Base-by-base conservation (phyloP, 2,888 invertebrate genomes). In the Erebia epiphron region DNA sequence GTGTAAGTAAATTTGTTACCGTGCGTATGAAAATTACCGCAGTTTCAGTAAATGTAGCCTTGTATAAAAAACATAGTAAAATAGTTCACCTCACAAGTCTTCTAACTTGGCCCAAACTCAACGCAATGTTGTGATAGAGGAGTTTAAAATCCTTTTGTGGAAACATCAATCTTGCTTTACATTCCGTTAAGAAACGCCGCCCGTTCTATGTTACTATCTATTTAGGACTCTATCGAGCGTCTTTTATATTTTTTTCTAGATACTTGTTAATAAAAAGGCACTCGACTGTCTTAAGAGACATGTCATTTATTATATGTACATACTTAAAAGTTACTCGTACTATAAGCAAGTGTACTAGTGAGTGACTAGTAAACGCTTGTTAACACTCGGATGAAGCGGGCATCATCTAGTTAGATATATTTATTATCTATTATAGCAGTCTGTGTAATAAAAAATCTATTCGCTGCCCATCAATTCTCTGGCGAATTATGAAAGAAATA, bases 91-190 rank as follows among this genome's bases (percentile, higher is more conserved):
- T 16, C 9, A 4, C 9, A 21, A 16, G 50, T 52, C 54, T 57
- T 41, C 7, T 63, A 13, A 76, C 77, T 79, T 82, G 76, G 63
- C 70, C 80, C 75, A 79, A 72, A 75, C 77, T 69, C 69, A 74
- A 76, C 76, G 73, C 79, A 82, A 78, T 80, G 79, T 81, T 81
- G 82, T 83, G 84, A 86, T 87, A 87, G 87, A 85, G 85, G 89
- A 89, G 84, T 89, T 90, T 90, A 88, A 90, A 90, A 87, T 89
- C 89, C 87, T 84, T 88, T 86, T 85, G 85, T 84, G 83, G 84
- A 82, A 83, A 83, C 88, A 90, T 90, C 87, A 88, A 90, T 90
- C 89, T 90, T 87, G 83, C 75, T 75, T 76, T 79, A 76, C 76
- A 78, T 76, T 78, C 75, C 74, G 75, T 76, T 74, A 73, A 73